Evolutionary conservation across 2,113 vertebrate genomes (phyloP), one percentile per base, ranked within the genome.

Genomic region (Notiomystis cincta): DNA sequence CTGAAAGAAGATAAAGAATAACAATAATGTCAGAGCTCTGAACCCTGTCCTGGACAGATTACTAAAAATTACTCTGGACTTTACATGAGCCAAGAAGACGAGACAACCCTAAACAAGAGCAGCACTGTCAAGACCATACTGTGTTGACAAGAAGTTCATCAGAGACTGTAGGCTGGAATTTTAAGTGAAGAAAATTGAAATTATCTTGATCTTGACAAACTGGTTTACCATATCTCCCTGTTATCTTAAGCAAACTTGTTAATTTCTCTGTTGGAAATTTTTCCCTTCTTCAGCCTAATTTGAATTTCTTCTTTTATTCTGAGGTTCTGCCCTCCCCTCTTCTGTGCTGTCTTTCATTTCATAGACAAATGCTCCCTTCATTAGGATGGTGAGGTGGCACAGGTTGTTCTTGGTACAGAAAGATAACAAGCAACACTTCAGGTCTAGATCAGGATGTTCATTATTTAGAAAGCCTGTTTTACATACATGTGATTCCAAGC

Each of bases 111-210:
- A 60, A 89, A 61, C 22, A 73, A 58, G 70, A 91, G 44, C 61
- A 61, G 33, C 42, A 24, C 19, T 82, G 62, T 77, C 37, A 85
- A 82, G 17, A 28, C 37, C 20, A 2, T 57, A 24, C 40, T 61
- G 8, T 72, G 40, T 65, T 94, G 79, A 83, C n/a, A 70, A 89
- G 72, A 71, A 70, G n/a, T 86, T 91, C 40, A 87, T 82, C 73
- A 72, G 87, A 94, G 73, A 72, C 44, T 64, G 19, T 44, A 85
- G 65, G 31, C 58, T 94, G 23, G n/a, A 93, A 94, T 93, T 72
- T 83, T 70, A 86, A 67, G 42, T 91, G 78, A 80, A 82, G 61
- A 94, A 89, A 85, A 94, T 62, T 30, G 54, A 92, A 82, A 79
- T 93, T 79, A 61, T 62, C 53, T 94, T 7, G 7, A 50, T 84